Evolutionary conservation across 2,113 vertebrate species (phyloP).

Genomic region (Podarcis muralis): DNA sequence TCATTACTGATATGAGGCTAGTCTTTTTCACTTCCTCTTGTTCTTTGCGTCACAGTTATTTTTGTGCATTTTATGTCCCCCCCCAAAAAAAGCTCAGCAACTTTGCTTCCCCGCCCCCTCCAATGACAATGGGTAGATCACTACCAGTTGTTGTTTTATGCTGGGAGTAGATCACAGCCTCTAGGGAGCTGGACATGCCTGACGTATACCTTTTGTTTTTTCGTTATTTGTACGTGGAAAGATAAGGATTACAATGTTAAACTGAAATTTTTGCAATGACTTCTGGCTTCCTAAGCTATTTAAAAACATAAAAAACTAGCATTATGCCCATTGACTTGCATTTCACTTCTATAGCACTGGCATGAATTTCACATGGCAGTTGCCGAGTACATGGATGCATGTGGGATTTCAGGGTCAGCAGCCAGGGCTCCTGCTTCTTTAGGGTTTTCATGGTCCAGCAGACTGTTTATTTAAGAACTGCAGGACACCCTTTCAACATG

Average conservation of each 20-base stretch:
- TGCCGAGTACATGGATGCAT: rapidly evolving
- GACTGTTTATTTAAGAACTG: not conserved
- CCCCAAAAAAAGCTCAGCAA: no score
- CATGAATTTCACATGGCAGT: not conserved
- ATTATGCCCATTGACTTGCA: not conserved
- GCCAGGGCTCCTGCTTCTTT: not conserved
- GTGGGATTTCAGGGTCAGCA: not conserved
- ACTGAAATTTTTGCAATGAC: not conserved
- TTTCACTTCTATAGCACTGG: not conserved
- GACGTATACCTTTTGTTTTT: no score
- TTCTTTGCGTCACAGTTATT: no score
- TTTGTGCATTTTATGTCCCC: no score
- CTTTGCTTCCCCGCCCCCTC: no score
- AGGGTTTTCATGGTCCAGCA: not conserved
- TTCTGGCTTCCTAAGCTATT: not conserved
- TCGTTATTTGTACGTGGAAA: not conserved
- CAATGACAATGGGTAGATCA: no score
- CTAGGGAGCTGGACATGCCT: no score
- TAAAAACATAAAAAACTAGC: no score
- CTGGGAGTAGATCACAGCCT: no score
- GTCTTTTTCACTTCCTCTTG: no score
- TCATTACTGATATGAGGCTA: no score
- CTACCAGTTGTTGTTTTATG: no score
- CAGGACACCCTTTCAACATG: not conserved
- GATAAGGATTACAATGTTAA: not conserved